Percentiles rank a stretch among this genome's conserved stretches.
phyloP scores from a whole-genome alignment of 2,113 vertebrate species.

The Bubo scandiacus region DNA sequence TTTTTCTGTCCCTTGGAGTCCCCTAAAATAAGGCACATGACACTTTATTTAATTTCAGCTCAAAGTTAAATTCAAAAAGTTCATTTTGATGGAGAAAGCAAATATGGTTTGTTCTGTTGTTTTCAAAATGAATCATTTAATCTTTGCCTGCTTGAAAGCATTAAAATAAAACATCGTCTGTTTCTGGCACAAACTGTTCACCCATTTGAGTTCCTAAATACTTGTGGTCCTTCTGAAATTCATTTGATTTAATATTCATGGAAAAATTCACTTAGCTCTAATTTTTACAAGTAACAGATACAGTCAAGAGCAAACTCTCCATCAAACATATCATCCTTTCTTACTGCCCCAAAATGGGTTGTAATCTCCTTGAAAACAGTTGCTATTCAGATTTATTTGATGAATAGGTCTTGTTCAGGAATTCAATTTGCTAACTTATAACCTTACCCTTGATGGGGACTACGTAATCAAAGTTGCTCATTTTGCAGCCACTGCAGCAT shows the following conservation, averaged over 20 bases:
- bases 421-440: slow-evolving; percentile 59
- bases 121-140: neutral
- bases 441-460: slow-evolving; percentile 31
- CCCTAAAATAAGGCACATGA: neutral
- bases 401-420: slow-evolving; percentile 44
- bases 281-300: slow-evolving; percentile 30
- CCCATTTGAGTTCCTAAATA: slow-evolving; percentile 5
- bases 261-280: slow-evolving; percentile 23
- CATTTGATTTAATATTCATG: slow-evolving; percentile 9
- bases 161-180: neutral
- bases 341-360: neutral
- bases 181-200: neutral
- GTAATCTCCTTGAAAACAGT: slow-evolving; percentile 45
- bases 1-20: neutral
- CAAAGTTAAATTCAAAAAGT: neutral
- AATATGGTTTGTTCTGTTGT: neutral
- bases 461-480: slow-evolving; percentile 59
- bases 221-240: neutral
- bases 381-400: slow-evolving; percentile 58
- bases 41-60: neutral
- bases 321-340: slow-evolving; percentile 35
- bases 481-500: slow-evolving; percentile 53
- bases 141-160: neutral
- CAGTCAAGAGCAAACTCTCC: slow-evolving; percentile 1
- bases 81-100: neutral